Evolutionary conservation across 2,113 vertebrate genomes (phyloP).

Genomic region (Eulemur macaco): DNA sequence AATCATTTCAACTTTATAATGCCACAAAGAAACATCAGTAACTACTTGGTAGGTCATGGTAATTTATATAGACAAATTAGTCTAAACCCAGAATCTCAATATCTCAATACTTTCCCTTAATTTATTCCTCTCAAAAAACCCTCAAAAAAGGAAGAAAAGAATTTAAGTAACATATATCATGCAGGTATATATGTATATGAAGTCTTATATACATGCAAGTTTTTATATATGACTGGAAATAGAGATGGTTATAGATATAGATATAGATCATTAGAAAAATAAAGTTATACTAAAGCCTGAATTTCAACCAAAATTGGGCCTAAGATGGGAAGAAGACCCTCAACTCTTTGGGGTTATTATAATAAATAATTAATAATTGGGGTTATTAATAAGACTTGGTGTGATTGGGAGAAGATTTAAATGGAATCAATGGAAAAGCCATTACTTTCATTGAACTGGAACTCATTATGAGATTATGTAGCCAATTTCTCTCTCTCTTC

Average conservation of each 20-base stretch:
- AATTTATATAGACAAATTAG: conserved; percentile 42
- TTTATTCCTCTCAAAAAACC: not conserved
- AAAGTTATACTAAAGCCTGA: not conserved
- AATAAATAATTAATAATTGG: not conserved
- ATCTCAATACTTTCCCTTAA: not conserved
- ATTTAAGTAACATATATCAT: not conserved
- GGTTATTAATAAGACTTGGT: conserved; percentile 23
- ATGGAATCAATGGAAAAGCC: not conserved
- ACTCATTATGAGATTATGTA: not conserved
- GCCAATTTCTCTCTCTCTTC: not conserved
- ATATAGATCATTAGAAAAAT: not conserved
- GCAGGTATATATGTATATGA: not conserved
- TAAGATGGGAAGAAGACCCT: not conserved
- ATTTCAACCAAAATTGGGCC: conserved; percentile 30
- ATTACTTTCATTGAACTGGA: not conserved
- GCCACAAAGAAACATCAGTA: conserved; percentile 15
- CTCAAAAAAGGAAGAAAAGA: not conserved
- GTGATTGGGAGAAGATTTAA: not conserved
- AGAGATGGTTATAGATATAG: not conserved
- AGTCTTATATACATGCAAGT: not conserved
- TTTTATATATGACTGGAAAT: not conserved
- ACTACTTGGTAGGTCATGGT: not conserved
- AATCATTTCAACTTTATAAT: conserved; percentile 30
- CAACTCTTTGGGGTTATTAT: not conserved
- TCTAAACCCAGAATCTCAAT: not conserved